Conservation (phyloP, 2,888 invertebrate genomes). For the Luperina testacea region DNA sequence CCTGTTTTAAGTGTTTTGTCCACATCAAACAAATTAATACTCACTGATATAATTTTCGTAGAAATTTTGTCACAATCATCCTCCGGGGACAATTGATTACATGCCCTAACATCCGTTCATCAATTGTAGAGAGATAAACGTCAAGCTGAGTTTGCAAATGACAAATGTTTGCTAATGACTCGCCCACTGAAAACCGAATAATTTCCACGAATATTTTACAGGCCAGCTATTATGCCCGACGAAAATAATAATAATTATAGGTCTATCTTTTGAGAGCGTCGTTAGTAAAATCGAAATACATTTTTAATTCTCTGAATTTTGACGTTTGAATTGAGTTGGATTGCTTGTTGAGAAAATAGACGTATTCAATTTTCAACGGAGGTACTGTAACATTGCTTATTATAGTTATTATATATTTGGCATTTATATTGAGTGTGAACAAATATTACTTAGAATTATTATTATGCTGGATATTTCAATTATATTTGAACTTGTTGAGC, state of each 20-base stretch:
- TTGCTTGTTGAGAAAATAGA: slow-evolving; percentile 49
- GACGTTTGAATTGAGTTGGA: slow-evolving; percentile 37
- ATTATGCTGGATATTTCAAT: not conserved
- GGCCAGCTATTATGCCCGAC: slow-evolving; percentile 70
- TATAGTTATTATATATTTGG: slow-evolving; percentile 30
- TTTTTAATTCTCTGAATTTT: slow-evolving; percentile 65
- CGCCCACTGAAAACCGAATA: slow-evolving; percentile 80
- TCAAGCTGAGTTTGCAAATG: slow-evolving; percentile 86
- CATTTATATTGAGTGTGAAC: slow-evolving; percentile 16
- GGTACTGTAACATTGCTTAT: slow-evolving; percentile 39
- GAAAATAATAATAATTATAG: slow-evolving; percentile 75
- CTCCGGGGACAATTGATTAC: slow-evolving; percentile 84
- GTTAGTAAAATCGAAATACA: slow-evolving; percentile 72
- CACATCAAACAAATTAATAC: slow-evolving; percentile 72
- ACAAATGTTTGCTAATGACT: slow-evolving; percentile 89
- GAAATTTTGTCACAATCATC: slow-evolving; percentile 80
- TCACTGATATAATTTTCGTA: slow-evolving; percentile 71
- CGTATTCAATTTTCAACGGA: slow-evolving; percentile 35
- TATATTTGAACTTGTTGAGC: not conserved
- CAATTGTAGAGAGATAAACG: slow-evolving; percentile 87
- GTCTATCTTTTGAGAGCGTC: slow-evolving; percentile 65
- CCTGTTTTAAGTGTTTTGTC: slow-evolving; percentile 61
- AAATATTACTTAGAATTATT: not conserved
- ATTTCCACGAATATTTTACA: slow-evolving; percentile 80
- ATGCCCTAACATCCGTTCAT: slow-evolving; percentile 86